Evolutionary conservation across 2,888 invertebrate genomes (phyloP).

Genomic region (Tetheella fluctuosa): DNA sequence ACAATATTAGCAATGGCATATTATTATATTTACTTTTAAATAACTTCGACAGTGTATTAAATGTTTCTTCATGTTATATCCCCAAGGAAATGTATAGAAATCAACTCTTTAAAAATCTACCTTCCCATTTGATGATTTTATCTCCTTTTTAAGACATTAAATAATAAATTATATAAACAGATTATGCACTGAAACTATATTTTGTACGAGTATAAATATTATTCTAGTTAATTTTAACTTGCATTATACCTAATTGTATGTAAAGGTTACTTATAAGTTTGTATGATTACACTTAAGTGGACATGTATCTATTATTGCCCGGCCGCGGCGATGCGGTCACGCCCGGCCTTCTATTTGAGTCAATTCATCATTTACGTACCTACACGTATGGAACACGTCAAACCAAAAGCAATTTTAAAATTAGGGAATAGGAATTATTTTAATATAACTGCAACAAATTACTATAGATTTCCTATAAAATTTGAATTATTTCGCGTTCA

Average conservation of each 20-base stretch:
- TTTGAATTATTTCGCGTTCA: constrained; percentile 22
- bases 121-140: neutral
- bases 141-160: constrained; percentile 37
- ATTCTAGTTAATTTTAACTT: constrained; percentile 69
- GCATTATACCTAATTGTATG: constrained; percentile 58
- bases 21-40: constrained; percentile 9
- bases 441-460: constrained; percentile 48
- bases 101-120: constrained; percentile 9
- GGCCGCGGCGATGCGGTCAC: constrained; percentile 38
- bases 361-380: constrained; percentile 65
- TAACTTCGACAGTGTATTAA: neutral
- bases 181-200: constrained; percentile 69
- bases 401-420: constrained; percentile 72
- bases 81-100: constrained; percentile 14
- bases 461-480: constrained; percentile 30
- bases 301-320: constrained; percentile 44
- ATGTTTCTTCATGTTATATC: constrained; percentile 10
- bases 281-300: constrained; percentile 61
- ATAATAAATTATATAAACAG: constrained; percentile 34
- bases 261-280: constrained; percentile 64
- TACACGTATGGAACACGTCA: constrained; percentile 56
- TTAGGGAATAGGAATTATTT: constrained; percentile 65
- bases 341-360: constrained; percentile 62
- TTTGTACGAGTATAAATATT: constrained; percentile 61
- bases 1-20: constrained; percentile 25